Percentiles rank a stretch among this genome's conserved stretches.
These are phyloP conservation scores for Troides helena DNA, from an alignment of 2,888 invertebrate genomes.

Conservation along the genomic window DNA sequence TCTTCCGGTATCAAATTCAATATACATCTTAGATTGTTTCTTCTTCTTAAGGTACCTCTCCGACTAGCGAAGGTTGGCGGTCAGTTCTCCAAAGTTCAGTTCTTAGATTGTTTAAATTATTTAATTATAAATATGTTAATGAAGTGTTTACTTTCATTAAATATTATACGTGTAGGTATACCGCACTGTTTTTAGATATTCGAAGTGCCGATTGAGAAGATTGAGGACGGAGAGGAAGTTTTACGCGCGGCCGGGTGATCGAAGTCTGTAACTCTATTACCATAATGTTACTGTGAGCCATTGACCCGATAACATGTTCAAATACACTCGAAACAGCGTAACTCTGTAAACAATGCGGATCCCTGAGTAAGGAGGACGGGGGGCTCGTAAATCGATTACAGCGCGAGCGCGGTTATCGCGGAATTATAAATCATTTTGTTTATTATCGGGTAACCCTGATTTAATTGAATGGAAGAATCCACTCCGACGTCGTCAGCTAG, in stretches of 20 bases:
- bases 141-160: background rate
- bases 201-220: background rate
- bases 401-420: constrained; percentile 18
- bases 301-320: constrained; percentile 8
- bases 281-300: constrained; percentile 3
- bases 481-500: constrained; percentile 13
- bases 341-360: constrained; percentile 15
- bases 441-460: constrained; percentile 25
- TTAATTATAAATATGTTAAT: background rate
- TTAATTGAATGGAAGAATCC: constrained; percentile 28
- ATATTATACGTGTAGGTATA: too few relatives aligned
- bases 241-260: background rate
- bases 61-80: too few relatives aligned
- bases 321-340: constrained; percentile 23
- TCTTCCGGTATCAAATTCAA: too few relatives aligned
- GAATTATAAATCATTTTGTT: constrained; percentile 25
- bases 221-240: background rate
- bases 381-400: constrained; percentile 18
- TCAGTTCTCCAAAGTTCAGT: too few relatives aligned
- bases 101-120: too few relatives aligned
- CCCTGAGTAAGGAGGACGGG: constrained; percentile 17
- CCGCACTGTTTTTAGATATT: background rate
- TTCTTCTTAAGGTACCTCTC: too few relatives aligned
- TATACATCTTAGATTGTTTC: too few relatives aligned
- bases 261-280: background rate